Conservation (phyloP, 2,113 vertebrate genomes). For the Porphyrio hochstetteri region DNA sequence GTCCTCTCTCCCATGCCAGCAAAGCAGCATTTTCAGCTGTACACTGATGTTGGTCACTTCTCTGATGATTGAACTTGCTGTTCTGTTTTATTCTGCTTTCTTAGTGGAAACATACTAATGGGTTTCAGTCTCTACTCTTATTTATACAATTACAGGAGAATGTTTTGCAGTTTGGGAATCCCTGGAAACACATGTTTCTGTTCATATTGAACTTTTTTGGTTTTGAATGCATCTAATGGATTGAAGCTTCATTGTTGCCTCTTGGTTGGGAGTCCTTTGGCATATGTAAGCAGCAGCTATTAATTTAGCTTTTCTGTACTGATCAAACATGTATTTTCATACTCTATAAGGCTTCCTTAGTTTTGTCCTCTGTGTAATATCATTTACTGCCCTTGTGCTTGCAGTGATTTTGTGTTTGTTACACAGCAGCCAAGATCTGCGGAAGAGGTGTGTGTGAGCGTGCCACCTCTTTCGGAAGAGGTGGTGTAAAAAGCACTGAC, state of each 20-base stretch:
- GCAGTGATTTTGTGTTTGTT: background rate
- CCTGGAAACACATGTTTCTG: conserved; percentile 56
- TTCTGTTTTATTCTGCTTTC: conserved; percentile 34
- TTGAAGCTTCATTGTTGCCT: conserved; percentile 62
- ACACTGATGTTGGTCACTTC: background rate
- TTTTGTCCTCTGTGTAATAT: background rate
- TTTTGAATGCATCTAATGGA: conserved; percentile 41
- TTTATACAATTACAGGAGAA: conserved; percentile 42
- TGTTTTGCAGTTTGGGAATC: conserved; percentile 55
- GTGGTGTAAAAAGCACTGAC: background rate
- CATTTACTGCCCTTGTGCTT: background rate
- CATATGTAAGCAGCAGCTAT: conserved; percentile 35
- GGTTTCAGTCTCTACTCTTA: conserved; percentile 34
- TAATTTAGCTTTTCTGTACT: conserved; percentile 42
- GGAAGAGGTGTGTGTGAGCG: accelerated
- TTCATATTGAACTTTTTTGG: background rate
- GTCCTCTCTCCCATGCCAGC: background rate
- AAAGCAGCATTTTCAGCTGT: background rate
- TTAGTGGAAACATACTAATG: conserved; percentile 43
- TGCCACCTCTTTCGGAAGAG: background rate
- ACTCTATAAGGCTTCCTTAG: conserved; percentile 39
- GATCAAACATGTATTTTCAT: conserved; percentile 48
- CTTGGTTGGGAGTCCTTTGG: conserved; percentile 29
- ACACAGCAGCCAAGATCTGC: background rate
- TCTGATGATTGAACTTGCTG: conserved; percentile 18